Evolutionary conservation across 2,797 vertebrate genomes (phyloP), one percentile per base, ranked within the genome.

Genomic region (Octomys mimax): DNA sequence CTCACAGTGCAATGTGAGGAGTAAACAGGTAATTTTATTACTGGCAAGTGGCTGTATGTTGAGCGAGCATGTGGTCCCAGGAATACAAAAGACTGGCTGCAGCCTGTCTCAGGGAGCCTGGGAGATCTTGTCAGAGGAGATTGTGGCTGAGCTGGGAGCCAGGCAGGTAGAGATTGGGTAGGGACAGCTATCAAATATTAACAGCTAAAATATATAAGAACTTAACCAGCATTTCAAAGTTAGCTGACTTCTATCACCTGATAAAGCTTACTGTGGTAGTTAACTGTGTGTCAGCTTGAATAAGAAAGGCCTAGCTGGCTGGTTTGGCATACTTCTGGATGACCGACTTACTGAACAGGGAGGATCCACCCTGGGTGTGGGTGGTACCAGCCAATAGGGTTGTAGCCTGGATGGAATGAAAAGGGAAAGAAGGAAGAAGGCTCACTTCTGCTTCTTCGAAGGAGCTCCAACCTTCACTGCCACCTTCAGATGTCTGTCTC

Each of bases 1-100:
- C 86, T 91, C 52, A 36, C 68, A 86, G 46, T 26, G 22, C 64
- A 49, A 3, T 2, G 11, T 11, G 66, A 14, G 26, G n/a, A 61
- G 42, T 4, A 77, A 39, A 33, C 24, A 16, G 6, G 21, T 28
- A 31, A 9, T 33, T 22, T 70, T 52, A 75, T 59, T 22, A 39
- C 39, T 9, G 36, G 6, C 5, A 21, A 26, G 52, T 36, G 31
- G 52, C 13, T 28, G 46, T 2, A 0, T 0, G 7, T 13, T 6
- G 2, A 11, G 18, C 1, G 12, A 77, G 66, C 59, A 39, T 8
- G 0, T 68, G 75, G 46, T 46, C 28, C 87, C 6, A 5, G 31
- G 21, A 57, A 36, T 49, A 36, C 46, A 52, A 59, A 78, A 57
- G 33, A 21, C 13, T 54, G 26, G 19, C 21, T 90, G 75, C 52